Conservation (phyloP, 37 sponge, comb jelly and placozoan genomes). For the Aplysina aerophoba region DNA sequence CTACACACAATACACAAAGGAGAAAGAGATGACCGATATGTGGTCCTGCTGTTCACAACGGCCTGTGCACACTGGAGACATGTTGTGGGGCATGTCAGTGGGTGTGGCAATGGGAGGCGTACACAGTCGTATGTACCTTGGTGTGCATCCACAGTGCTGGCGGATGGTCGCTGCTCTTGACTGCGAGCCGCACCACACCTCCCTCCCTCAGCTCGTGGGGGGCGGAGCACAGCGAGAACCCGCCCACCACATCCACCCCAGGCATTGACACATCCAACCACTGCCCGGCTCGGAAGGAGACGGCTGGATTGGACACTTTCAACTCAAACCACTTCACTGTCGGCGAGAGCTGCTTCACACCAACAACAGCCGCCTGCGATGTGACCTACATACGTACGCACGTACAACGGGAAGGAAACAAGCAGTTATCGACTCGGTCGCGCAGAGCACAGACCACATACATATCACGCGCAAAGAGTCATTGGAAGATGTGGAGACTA, state of each 20-base stretch:
- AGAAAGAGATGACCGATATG: too few species aligned
- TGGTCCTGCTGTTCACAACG: too few species aligned
- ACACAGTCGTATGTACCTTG: constrained; percentile 8
- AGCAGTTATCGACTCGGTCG: neutral
- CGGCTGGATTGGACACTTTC: constrained; percentile 19
- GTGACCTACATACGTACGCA: constrained; percentile 45
- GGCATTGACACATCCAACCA: constrained; percentile 87
- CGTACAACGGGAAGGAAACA: neutral
- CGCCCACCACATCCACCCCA: constrained; percentile 59
- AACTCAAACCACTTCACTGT: constrained; percentile 70
- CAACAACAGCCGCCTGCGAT: constrained; percentile 47
- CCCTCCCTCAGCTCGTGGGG: constrained; percentile 50
- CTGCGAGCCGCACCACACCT: constrained; percentile 62
- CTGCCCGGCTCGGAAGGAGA: constrained; percentile 79
- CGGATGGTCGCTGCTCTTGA: constrained; percentile 73
- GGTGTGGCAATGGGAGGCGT: too few species aligned
- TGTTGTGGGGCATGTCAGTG: too few species aligned
- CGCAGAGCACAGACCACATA: too few species aligned
- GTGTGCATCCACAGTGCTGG: constrained; percentile 83
- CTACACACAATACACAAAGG: neutral
- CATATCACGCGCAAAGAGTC: too few species aligned
- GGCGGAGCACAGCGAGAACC: constrained; percentile 84
- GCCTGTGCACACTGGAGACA: too few species aligned
- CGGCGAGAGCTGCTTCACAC: constrained; percentile 64
- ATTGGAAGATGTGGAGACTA: too few species aligned